Evolutionary conservation across 2,113 vertebrate genomes (phyloP), one percentile per base, ranked within the genome.

Genomic region (Ranitomeya variabilis): DNA sequence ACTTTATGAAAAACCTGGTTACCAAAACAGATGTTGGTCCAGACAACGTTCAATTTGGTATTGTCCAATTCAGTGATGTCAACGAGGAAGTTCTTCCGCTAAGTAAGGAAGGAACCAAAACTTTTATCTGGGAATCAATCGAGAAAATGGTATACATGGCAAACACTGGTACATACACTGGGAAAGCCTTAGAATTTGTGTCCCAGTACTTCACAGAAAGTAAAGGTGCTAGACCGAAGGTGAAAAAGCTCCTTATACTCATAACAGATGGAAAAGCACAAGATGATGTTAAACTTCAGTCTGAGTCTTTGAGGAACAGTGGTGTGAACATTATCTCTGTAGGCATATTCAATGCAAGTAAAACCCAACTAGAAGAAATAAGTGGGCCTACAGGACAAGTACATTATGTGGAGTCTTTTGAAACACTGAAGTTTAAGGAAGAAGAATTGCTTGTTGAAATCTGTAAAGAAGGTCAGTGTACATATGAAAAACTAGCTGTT

Each of bases 181-280:
- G 94, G 3, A 45, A 77, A 0, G 94, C 93, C 2, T 78, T 94
- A 82, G 85, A 76, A 11, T 92, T 90, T 18, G 84, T 93, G 37
- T 74, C 91, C 23, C 87, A 92, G 64, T 93, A 93, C 86, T 94
- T 94, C 88, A 90, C 76, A 8, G 85, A 85, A 0, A 0, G 73
- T 26, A 92, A 90, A 76, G 93, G 93, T 12, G 92, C 91, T 83
- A 89, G 91, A 74, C 78, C 91, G 18, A 80, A 16, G 0, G 89
- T 93, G 78, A 90, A 80, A 81, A 93, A 93, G 73, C 79, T 93
- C 15, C 93, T 95, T 60, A 91, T 94, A 78, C 90, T 94, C 59
- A 93, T 94, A 84, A 94, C 94, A 0, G 93, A 94, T 0, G 91
- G 92, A 0, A 86, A 93, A 85, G 91, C 92, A 3, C 87, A 92